These are phyloP conservation scores for Hanleya hanleyi DNA, from an alignment of 2,888 invertebrate genomes.

Conservation along the genomic window DNA sequence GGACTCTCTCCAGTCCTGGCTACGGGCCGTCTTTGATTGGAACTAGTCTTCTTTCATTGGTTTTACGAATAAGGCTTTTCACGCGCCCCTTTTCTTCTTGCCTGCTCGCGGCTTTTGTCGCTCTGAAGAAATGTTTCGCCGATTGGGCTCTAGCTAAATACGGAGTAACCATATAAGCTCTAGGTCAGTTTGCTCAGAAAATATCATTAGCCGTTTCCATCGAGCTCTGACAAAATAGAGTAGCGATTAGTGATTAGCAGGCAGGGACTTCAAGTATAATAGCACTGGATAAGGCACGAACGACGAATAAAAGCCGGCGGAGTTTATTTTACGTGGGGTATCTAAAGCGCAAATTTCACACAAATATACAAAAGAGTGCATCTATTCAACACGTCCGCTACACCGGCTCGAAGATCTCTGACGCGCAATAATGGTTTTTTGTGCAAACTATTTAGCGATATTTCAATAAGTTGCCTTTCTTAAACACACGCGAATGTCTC, in stretches of 20 bases:
- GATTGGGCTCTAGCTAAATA: neutral
- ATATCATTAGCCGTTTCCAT: neutral
- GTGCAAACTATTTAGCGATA: too few species aligned
- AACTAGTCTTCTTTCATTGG: neutral
- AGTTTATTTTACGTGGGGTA: neutral
- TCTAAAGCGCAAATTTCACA: neutral
- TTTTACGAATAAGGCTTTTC: neutral
- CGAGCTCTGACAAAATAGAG: neutral
- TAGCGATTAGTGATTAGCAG: conserved; percentile 2
- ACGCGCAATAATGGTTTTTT: too few species aligned
- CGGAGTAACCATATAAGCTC: neutral
- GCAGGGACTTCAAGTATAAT: neutral
- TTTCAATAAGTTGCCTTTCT: too few species aligned
- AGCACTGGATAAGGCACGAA: neutral
- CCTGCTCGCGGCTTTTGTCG: too few species aligned
- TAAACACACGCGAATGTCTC: too few species aligned
- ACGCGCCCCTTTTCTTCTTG: too few species aligned
- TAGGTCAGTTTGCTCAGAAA: conserved; percentile 6
- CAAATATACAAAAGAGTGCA: neutral
- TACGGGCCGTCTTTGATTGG: neutral
- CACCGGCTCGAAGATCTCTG: too few species aligned
- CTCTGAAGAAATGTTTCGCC: neutral
- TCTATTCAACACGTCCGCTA: too few species aligned
- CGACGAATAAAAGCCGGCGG: neutral
- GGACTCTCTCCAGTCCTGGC: neutral